Base-by-base conservation (phyloP, 1,140 invertebrate species). In the Scaptodrosophila lebanonensis region DNA sequence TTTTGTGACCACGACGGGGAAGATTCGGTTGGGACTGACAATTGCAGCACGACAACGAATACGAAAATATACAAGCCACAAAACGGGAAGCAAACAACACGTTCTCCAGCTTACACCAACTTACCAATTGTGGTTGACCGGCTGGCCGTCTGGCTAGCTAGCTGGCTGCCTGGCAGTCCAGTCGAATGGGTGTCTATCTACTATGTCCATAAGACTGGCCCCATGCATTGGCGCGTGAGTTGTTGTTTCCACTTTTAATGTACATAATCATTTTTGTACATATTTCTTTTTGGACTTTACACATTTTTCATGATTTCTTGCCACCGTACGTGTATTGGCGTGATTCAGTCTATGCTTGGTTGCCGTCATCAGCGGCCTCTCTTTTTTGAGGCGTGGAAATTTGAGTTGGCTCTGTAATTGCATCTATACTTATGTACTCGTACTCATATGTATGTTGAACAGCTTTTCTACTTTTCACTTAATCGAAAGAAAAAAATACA, bases 11-110 rank as follows among this genome's bases (percentile, higher is more conserved):
- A 44, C 30, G 40, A 35, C 29, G 2, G 9, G 9, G 12, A 13
- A 7, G 15, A 5, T 18, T 25, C 6, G 17, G 6, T 5, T 18
- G 15, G 25, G 33, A 56, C 50, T 59, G 69, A 50, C 73, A 79
- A 79, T 79, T 79, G 73, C 73, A 69, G 73, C 69, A 67, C 56
- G 65, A 67, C 43, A 51, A 50, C 50, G 49, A 68, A 44, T 53
- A n/a, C n/a, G n/a, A n/a, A n/a, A n/a, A n/a, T n/a, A n/a, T n/a
- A 54, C 45, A 49, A 17, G 51, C 40, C 53, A 15, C 50, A 44
- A 72, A 77, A 47, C 73, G 73, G 73, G 64, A 79, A 77, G 73
- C 68, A 62, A 79, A 59, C 57, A 48, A 43, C 64, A 72, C 66
- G 71, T 73, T 77, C 72, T 79, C 54, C 52, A 50, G 40, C 44